Base-by-base conservation (phyloP, 1,140 invertebrate species). In the Sarcophaga peregrina region DNA sequence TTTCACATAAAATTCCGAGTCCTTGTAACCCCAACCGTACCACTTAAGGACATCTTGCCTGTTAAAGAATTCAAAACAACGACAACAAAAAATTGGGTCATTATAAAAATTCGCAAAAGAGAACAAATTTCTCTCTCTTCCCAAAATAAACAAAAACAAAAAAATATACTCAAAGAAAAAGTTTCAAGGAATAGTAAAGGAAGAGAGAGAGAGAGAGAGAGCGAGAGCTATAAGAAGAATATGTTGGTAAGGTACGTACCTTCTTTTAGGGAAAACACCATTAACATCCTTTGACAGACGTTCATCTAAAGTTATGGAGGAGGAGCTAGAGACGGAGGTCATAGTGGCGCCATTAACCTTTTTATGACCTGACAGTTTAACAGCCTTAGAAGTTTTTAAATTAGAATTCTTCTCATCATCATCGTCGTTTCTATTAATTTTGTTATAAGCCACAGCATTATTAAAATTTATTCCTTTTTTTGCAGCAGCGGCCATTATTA, bases 1-100 rank as follows among this genome's bases (percentile, higher is more conserved):
- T 92, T 92, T 47, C 90, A 96, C 88, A 81, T 92, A 87, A 91
- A 98, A 98, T 86, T 94, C 92, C 0, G 96, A 96, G 91, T 99
- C 98, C 84, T 95, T 96, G 92, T 99, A 99, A 8, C 98, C 98
- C 98, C 98, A 99, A 68, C 98, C 98, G 92, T 99, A 98, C 98
- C 98, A 99, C 92, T 98, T 99, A 8, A 99, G 91, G 17, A 96
- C 87, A 17, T 96, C 93, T 89, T 97, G 95, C 85, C 96, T 97
- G 62, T 47, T 73, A 81, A 50, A 52, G 17, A 78, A 76, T 47
- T 48, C 8, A 45, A 37, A 10, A 46, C 37, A 7, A 76, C 47
- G 1, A 46, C 37, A 7, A 76, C 47, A 74, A 76, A 47, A 47
- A 78, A 52, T 3, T 50, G 20, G 62, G n/a, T 20, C 17, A 68